Conservation (phyloP, 1,140 invertebrate genomes). For the Triops longicaudatus region DNA sequence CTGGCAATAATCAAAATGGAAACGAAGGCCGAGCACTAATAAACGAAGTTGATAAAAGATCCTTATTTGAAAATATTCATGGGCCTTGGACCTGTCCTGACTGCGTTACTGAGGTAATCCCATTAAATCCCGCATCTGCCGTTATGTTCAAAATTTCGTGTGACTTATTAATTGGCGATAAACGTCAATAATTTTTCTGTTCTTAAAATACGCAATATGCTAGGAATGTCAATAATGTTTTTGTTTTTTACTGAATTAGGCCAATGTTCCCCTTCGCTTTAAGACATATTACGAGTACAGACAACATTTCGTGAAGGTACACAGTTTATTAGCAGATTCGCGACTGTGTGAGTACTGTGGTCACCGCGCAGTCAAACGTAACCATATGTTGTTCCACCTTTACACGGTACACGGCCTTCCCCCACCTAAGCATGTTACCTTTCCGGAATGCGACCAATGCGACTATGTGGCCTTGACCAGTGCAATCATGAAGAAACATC, state of each 20-base stretch:
- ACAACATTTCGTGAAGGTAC: slow-evolving; percentile 19
- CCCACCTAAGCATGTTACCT: slow-evolving; percentile 55
- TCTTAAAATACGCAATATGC: too few species aligned
- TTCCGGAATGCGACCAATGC: slow-evolving; percentile 68
- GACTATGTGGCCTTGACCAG: slow-evolving; percentile 28
- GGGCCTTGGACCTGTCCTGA: slow-evolving; percentile 60
- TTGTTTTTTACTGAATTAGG: not conserved
- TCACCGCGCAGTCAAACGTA: slow-evolving; percentile 60
- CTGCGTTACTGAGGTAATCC: slow-evolving; percentile 50
- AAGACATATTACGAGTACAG: slow-evolving; percentile 27
- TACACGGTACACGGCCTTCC: slow-evolving; percentile 67
- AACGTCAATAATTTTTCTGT: too few species aligned
- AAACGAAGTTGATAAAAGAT: slow-evolving; percentile 16
- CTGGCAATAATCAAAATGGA: not conserved
- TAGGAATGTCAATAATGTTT: not conserved
- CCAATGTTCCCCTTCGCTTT: not conserved
- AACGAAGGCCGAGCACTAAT: not conserved
- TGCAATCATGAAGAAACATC: slow-evolving; percentile 27
- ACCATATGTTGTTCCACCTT: slow-evolving; percentile 67
- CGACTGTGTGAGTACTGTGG: slow-evolving; percentile 67
- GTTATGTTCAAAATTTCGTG: too few species aligned
- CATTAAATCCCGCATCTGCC: too few species aligned
- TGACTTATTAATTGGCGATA: too few species aligned
- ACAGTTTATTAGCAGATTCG: slow-evolving; percentile 22
- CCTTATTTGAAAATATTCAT: slow-evolving; percentile 34